A percentile compares a stretch with the other conserved stretches of the same genome.
Conservation (phyloP, 2,113 vertebrate genomes). For the Muscicapa adusta region DNA sequence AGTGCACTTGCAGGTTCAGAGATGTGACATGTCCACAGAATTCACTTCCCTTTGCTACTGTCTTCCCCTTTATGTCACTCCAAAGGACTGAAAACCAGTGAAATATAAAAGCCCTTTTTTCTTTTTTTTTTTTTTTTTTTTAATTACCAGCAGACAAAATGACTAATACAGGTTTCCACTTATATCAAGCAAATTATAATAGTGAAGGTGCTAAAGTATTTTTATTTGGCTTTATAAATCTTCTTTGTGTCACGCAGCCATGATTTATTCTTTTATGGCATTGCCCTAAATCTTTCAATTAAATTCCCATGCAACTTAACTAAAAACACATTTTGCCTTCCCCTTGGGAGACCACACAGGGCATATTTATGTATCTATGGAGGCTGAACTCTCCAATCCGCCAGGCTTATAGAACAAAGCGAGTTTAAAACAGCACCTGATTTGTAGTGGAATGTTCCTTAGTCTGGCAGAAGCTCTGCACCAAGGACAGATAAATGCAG, state of each 20-base stretch:
- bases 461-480: neutral
- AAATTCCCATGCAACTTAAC: constrained; percentile 49
- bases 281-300: constrained; percentile 49
- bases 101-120: neutral
- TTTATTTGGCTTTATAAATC: constrained; percentile 39
- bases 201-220: constrained; percentile 8
- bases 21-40: neutral
- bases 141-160: neutral
- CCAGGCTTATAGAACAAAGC: neutral
- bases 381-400: neutral
- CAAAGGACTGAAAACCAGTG: neutral
- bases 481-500: rapidly evolving
- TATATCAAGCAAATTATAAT: neutral
- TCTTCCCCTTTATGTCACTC: neutral
- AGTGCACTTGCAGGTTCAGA: neutral
- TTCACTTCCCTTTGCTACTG: neutral
- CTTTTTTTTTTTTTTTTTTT: neutral
- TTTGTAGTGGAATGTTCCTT: neutral
- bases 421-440: neutral
- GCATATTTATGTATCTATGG: constrained; percentile 9
- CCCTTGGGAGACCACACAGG: constrained; percentile 38
- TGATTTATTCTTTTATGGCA: constrained; percentile 22
- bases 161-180: neutral
- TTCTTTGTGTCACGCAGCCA: neutral
- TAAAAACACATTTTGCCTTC: constrained; percentile 45